These are phyloP conservation scores for Busseola fusca DNA, from an alignment of 2,888 invertebrate genomes.

Conservation along the genomic window DNA sequence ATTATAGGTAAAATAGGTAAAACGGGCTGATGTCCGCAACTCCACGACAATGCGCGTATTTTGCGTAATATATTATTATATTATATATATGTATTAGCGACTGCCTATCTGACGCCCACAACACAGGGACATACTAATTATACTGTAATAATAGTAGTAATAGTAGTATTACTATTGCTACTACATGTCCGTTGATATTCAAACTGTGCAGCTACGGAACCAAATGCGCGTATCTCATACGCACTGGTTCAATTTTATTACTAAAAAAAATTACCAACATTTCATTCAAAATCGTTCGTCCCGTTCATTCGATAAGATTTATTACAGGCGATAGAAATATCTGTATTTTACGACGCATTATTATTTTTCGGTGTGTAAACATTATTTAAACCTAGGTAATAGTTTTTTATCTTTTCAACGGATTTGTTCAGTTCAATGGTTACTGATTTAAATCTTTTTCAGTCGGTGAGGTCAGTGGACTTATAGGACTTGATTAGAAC, in stretches of 20 bases:
- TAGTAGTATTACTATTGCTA: too few species aligned
- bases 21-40: too few species aligned
- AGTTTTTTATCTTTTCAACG: slow-evolving; percentile 36
- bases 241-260: slow-evolving; percentile 51
- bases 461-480: slow-evolving; percentile 21
- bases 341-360: slow-evolving; percentile 47
- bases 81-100: too few species aligned
- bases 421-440: slow-evolving; percentile 34
- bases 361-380: slow-evolving; percentile 50
- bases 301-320: slow-evolving; percentile 66
- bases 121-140: neutral
- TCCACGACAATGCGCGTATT: too few species aligned
- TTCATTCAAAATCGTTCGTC: slow-evolving; percentile 64
- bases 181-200: too few species aligned
- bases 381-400: slow-evolving; percentile 28
- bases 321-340: slow-evolving; percentile 56
- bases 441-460: slow-evolving; percentile 29
- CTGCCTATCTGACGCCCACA: neutral
- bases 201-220: slow-evolving; percentile 23
- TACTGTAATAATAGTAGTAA: too few species aligned
- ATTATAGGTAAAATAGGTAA: too few species aligned
- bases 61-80: too few species aligned
- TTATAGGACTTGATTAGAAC: slow-evolving; percentile 20
- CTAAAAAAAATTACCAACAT: slow-evolving; percentile 53
- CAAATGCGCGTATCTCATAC: neutral